Base-by-base conservation (phyloP, 2,113 vertebrate species). In the Argyrosomus japonicus region DNA sequence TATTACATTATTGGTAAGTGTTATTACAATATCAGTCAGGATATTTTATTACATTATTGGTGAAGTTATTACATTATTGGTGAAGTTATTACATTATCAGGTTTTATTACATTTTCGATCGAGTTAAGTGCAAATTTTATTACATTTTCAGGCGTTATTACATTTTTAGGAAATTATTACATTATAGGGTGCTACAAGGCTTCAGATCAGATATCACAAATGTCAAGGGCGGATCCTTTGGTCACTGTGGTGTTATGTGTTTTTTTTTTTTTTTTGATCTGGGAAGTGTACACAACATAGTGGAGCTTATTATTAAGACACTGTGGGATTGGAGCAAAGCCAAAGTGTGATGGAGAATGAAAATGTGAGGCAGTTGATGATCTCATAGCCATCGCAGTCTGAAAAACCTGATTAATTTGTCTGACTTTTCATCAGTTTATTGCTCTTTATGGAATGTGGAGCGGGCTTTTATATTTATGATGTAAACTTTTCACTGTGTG, bases 171-270 rank as follows among this genome's bases (percentile, higher is more conserved):
- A n/a, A n/a, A n/a, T n/a, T n/a, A n/a, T n/a, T n/a, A n/a, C n/a
- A n/a, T n/a, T n/a, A n/a, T n/a, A n/a, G n/a, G n/a, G n/a, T n/a
- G n/a, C n/a, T n/a, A n/a, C n/a, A n/a, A n/a, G 36, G 8, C 8
- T 17, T 60, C 1, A 19, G 47, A 53, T 54, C 57, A 63, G 25
- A 45, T 60, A 23, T 68, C 73, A 83, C 23, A 72, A 23, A 75
- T 65, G 74, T 87, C 62, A 69, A 68, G 40, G 64, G 48, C n/a
- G 1, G 48, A 50, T 7, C 7, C 21, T 72, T 17, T 74, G 3
- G 3, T 67, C 43, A 21, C n/a, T 14, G 4, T 65, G 43, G 7
- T 67, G 54, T 56, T 25, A 14, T 14, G 7, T 4, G 1, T 8
- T 6, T 27, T n/a, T 7, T 9, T 40, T 40, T 1, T 32, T 51